Evolutionary conservation across 2,888 invertebrate genomes (phyloP).

Genomic region (Drosophila suboccidentalis): DNA sequence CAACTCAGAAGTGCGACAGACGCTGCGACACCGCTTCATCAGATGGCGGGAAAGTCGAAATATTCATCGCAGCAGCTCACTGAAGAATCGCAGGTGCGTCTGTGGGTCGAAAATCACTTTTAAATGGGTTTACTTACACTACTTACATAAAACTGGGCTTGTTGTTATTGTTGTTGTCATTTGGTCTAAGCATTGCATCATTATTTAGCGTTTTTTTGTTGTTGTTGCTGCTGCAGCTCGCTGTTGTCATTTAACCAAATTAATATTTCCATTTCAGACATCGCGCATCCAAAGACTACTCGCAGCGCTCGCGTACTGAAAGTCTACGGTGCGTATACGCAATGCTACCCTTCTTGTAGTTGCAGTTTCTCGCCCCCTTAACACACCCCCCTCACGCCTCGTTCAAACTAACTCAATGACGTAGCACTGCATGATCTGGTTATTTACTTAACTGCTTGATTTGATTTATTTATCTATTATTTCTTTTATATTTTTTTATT

Average conservation of each 20-base stretch:
- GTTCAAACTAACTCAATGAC: constrained; percentile 36
- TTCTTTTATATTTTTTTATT: constrained; percentile 47
- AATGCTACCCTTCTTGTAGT: constrained; percentile 37
- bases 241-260: constrained; percentile 65
- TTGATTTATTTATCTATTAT: constrained; percentile 37
- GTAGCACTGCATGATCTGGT: constrained; percentile 38
- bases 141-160: constrained; percentile 11
- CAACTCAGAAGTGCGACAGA: constrained; percentile 95
- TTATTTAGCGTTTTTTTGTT: constrained; percentile 4
- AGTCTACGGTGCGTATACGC: constrained; percentile 90
- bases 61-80: constrained; percentile 79
- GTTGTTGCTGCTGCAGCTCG: constrained; percentile 32
- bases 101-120: background rate
- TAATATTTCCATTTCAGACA: constrained; percentile 86
- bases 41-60: constrained; percentile 88
- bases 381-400: constrained; percentile 10
- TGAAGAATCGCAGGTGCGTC: constrained; percentile 83
- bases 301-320: constrained; percentile 92
- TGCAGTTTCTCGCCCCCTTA: constrained; percentile 18
- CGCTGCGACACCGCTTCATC: constrained; percentile 92
- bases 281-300: constrained; percentile 93
- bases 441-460: constrained; percentile 21
- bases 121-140: constrained; percentile 19
- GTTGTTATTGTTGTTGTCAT: constrained; percentile 30
- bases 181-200: constrained; percentile 26